These are phyloP conservation scores for Mastacembelus armatus DNA, from an alignment of 2,797 vertebrate species.

Conservation along the genomic window DNA sequence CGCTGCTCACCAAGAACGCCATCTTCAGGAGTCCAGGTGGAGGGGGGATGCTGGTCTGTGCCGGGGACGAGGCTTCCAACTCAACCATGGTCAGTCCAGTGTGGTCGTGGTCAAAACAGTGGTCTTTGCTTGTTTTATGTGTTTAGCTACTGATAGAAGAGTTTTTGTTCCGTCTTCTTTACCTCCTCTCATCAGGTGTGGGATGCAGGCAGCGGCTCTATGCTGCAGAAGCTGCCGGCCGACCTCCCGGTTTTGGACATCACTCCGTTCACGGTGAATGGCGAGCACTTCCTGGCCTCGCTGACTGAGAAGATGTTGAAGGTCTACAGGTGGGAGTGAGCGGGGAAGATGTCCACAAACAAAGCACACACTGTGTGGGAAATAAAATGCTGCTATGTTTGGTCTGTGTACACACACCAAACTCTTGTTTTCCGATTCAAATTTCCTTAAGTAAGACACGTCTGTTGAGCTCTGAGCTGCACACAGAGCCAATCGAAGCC, in stretches of 20 bases:
- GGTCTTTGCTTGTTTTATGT: too few relatives aligned
- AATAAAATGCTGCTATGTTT: conserved; percentile 54
- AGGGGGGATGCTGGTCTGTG: conserved; percentile 89
- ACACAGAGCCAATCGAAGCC: background rate
- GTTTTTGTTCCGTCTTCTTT: too few relatives aligned
- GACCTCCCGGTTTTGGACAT: conserved; percentile 93
- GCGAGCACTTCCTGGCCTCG: conserved; percentile 88
- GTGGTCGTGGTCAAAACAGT: background rate
- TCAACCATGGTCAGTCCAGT: conserved; percentile 88
- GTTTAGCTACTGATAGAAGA: too few relatives aligned
- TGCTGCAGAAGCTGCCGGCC: conserved; percentile 91
- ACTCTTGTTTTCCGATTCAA: too few relatives aligned
- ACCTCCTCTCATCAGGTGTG: conserved; percentile 86
- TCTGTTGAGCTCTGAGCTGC: conserved; percentile 8
- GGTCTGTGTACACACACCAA: background rate
- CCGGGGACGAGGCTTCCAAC: conserved; percentile 92
- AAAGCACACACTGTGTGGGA: background rate
- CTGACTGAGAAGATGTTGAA: conserved; percentile 94
- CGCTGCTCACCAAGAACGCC: conserved; percentile 93
- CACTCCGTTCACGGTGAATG: conserved; percentile 89
- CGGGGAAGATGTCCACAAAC: background rate
- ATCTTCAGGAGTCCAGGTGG: conserved; percentile 90
- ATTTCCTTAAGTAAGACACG: too few relatives aligned
- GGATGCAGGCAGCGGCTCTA: conserved; percentile 89
- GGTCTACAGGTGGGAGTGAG: conserved; percentile 94